phyloP scores from a whole-genome alignment of 2,888 invertebrate species.

The Troides helena region DNA sequence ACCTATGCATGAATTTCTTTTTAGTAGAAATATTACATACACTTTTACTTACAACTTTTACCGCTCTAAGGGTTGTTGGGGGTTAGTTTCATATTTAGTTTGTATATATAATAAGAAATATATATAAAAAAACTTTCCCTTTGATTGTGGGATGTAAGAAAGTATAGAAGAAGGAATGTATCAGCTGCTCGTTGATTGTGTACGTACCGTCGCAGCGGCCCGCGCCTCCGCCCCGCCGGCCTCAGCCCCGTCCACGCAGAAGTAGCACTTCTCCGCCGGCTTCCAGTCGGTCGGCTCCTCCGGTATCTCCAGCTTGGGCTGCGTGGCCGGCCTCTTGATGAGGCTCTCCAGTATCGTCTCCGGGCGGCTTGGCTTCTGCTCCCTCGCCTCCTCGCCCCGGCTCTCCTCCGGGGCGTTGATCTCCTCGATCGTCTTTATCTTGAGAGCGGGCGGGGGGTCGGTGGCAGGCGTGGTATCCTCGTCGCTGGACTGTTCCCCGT shows the following conservation, averaged over 20 bases:
- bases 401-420: conserved; percentile 71
- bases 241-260: conserved; percentile 82
- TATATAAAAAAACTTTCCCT: no score
- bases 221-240: conserved; percentile 43
- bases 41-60: no score
- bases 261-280: conserved; percentile 91
- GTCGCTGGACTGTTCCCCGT: conserved; percentile 69
- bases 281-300: conserved; percentile 86
- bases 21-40: no score
- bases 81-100: no score
- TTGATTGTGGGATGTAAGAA: no score
- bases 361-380: conserved; percentile 53
- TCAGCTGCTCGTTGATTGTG: no score
- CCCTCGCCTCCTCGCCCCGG: conserved; percentile 52
- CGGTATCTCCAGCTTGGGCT: conserved; percentile 65
- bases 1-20: no score
- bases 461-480: conserved; percentile 71
- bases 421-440: conserved; percentile 78
- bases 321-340: conserved; percentile 74
- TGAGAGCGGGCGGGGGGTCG: conserved; percentile 72
- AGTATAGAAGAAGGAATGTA: no score
- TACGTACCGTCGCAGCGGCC: conserved; percentile 44
- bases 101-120: no score
- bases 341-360: conserved; percentile 79
- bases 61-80: no score